Conservation (phyloP, 2,888 invertebrate species). For the Pegoplata infirma region DNA sequence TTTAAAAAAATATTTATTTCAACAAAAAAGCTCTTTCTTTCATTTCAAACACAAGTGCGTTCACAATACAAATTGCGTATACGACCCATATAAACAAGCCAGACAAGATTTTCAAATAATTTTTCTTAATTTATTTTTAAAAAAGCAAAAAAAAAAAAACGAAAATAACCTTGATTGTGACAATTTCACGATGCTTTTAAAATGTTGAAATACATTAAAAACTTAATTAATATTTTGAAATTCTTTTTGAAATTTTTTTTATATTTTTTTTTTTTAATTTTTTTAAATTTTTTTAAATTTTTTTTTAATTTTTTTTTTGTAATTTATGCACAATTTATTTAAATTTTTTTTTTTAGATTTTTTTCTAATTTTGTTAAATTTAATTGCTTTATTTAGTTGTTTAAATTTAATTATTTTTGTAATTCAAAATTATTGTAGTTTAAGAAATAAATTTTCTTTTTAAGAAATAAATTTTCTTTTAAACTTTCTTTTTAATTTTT, state of each 20-base stretch:
- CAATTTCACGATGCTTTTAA: slow-evolving; percentile 40
- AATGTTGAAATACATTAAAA: slow-evolving; percentile 21
- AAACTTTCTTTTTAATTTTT: too few relatives aligned
- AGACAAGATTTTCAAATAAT: neutral
- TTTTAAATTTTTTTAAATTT: too few relatives aligned
- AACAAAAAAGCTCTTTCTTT: slow-evolving; percentile 22
- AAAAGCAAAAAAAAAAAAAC: too few relatives aligned
- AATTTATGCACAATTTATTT: too few relatives aligned
- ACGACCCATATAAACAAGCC: neutral
- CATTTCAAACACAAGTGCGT: neutral
- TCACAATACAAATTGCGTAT: neutral
- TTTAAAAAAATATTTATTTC: neutral
- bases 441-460: too few relatives aligned
- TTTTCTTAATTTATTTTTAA: neutral
- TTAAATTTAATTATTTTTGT: too few relatives aligned
- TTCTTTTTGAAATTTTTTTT: neutral
- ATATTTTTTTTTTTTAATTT: neutral
- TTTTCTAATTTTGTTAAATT: too few relatives aligned
- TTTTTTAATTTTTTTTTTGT: too few relatives aligned
- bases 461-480: too few relatives aligned
- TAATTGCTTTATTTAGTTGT: too few relatives aligned
- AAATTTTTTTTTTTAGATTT: too few relatives aligned
- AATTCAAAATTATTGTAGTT: too few relatives aligned
- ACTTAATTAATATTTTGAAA: neutral
- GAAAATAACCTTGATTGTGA: slow-evolving; percentile 14